These are phyloP conservation scores for Muricea muricata DNA, from an alignment of 92 coral and sea anemone species.

Conservation along the genomic window DNA sequence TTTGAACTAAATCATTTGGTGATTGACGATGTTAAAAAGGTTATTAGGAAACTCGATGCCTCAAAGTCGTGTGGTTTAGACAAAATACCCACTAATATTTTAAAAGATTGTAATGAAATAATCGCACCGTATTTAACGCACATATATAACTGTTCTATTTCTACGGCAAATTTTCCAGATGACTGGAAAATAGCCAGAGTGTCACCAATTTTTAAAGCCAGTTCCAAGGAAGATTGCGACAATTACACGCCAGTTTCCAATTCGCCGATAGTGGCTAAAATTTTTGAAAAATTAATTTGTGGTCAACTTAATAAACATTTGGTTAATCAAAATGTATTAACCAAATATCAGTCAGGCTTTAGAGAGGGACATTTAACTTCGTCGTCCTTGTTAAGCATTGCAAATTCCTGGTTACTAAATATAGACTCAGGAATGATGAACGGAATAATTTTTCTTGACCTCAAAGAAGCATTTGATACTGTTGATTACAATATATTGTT, in stretches of 20 bases:
- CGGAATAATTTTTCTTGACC: constrained; percentile 5
- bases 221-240: no score
- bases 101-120: no score
- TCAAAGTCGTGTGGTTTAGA: no score
- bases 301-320: not conserved
- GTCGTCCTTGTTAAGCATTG: not conserved
- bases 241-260: constrained; percentile 12
- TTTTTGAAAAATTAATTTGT: not conserved
- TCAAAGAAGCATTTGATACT: not conserved
- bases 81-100: no score
- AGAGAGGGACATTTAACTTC: not conserved
- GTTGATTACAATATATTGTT: not conserved
- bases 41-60: no score
- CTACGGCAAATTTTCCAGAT: no score
- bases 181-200: no score
- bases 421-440: not conserved
- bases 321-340: not conserved
- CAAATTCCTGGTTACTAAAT: not conserved
- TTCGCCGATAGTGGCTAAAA: not conserved
- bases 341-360: constrained; percentile 7
- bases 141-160: no score
- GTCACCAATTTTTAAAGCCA: no score
- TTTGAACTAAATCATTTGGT: no score
- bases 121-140: no score
- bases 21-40: no score